These are phyloP conservation scores for Alcedo atthis DNA, from an alignment of 2,797 vertebrate species.

Conservation along the genomic window DNA sequence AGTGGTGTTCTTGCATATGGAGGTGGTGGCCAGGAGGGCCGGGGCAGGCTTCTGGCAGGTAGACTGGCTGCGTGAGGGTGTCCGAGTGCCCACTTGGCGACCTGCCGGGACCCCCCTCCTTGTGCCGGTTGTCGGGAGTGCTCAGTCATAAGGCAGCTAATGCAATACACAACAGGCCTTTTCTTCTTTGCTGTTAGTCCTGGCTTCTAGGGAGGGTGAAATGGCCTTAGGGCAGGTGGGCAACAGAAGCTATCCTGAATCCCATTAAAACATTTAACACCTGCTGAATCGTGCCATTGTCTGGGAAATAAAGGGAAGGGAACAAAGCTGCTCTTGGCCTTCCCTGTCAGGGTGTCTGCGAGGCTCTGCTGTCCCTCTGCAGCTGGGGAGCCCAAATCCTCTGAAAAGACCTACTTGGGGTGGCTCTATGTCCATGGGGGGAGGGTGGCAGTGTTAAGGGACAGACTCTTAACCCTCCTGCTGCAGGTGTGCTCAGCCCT, in stretches of 20 bases:
- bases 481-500: not conserved
- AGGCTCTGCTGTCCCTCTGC: not conserved
- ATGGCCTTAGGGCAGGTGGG: conserved; percentile 58
- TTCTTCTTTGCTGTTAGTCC: conserved; percentile 30
- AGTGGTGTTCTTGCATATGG: not conserved
- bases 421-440: not conserved
- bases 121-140: not conserved
- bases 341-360: not conserved
- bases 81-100: not conserved
- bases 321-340: conserved; percentile 50
- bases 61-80: fast-evolving
- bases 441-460: not conserved
- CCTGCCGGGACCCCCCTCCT: not conserved
- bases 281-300: conserved; percentile 55
- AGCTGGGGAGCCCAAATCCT: not conserved
- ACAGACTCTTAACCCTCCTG: not conserved
- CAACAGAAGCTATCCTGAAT: conserved; percentile 57
- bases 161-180: not conserved
- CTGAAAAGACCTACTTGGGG: not conserved
- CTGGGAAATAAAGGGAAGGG: conserved; percentile 37
- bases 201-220: conserved; percentile 3
- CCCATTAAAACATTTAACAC: conserved; percentile 72
- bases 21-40: not conserved
- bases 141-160: conserved; percentile 2
- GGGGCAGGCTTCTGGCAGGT: not conserved